These are phyloP conservation scores for Lepus timidus DNA, from an alignment of 2,113 vertebrate species.

Conservation along the genomic window DNA sequence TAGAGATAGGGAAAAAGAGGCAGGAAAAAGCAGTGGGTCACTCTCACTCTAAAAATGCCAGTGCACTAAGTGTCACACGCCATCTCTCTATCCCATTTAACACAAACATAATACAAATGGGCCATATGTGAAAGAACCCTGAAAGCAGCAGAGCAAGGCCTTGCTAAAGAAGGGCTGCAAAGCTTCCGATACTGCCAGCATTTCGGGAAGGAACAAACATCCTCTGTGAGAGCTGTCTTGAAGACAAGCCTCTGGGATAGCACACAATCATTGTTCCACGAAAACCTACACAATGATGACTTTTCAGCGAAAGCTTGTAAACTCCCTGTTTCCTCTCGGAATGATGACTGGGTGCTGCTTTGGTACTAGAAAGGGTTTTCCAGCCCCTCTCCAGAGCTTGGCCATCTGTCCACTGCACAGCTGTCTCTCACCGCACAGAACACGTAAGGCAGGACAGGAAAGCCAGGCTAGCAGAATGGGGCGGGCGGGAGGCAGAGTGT, in stretches of 20 bases:
- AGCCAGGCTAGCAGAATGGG: not conserved
- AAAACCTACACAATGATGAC: conserved; percentile 54
- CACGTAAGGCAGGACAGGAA: conserved; percentile 18
- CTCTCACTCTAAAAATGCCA: conserved; percentile 7
- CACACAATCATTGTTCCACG: conserved; percentile 58
- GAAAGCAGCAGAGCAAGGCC: conserved; percentile 37
- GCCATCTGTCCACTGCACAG: not conserved
- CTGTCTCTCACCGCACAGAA: conserved; percentile 4
- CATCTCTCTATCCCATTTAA: not conserved
- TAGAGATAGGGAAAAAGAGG: not conserved
- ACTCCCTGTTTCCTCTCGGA: conserved; percentile 45
- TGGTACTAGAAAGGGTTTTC: not conserved
- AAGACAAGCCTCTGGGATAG: conserved; percentile 48
- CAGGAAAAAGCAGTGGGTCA: not conserved
- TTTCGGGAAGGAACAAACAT: conserved; percentile 63
- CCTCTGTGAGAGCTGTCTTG: conserved; percentile 55
- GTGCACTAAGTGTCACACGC: not conserved
- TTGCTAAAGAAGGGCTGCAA: conserved; percentile 67
- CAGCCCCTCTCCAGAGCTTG: not conserved
- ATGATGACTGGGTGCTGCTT: not conserved
- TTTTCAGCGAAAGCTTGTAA: conserved; percentile 64
- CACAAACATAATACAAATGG: not conserved
- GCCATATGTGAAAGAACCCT: not conserved
- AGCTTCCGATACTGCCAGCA: conserved; percentile 60
- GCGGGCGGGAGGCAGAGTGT: rapidly evolving